Evolutionary conservation across 2,888 invertebrate species (phyloP), one percentile per base, ranked within the genome.

Genomic region (Agrilus cyanescens): DNA sequence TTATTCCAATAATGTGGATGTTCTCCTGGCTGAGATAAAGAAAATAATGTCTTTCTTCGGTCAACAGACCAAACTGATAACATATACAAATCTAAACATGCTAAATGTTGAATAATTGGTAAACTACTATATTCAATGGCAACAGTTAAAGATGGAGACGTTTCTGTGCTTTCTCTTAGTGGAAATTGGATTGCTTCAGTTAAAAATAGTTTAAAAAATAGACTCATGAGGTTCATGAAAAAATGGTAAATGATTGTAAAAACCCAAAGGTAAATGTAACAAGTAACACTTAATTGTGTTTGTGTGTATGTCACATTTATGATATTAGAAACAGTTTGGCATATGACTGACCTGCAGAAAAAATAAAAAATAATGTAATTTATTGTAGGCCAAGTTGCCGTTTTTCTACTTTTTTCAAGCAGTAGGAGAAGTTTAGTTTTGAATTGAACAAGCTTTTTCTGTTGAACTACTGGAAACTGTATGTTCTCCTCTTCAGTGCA

Each of bases 1-100:
- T 75, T 74, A 56, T 81, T 85, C 91, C 91, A 91, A 57, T 86
- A 87, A 57, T 85, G 81, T 1, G 91, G 88, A 63, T 89, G 89
- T 25, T 88, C 88, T 14, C 89, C 88, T 18, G 87, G 88, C 56
- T 82, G 78, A 25, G 86, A 86, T 0, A 88, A 67, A 12, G 76
- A 73, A 58, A 82, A 90, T 33, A 90, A 68, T 43, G 76, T 68
- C 50, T 69, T 62, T 37, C 89, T 73, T 53, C 85, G 71, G 1
- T 49, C 38, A 15, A 67, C 59, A 33, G 80, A 78, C 56, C 76
- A 78, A 54, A 77, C 72, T 0, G 82, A 72, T 54, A 89, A 61
- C 29, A 75, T 73, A 53, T 74, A 75, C 14, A 91, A 70, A 61
- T 88, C 87, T 46, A 81, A 70, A 47, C 81, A 85, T 5, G 83